phyloP scores from a whole-genome alignment of 2,797 vertebrate genomes.

The Euphonia xanthogaster region DNA sequence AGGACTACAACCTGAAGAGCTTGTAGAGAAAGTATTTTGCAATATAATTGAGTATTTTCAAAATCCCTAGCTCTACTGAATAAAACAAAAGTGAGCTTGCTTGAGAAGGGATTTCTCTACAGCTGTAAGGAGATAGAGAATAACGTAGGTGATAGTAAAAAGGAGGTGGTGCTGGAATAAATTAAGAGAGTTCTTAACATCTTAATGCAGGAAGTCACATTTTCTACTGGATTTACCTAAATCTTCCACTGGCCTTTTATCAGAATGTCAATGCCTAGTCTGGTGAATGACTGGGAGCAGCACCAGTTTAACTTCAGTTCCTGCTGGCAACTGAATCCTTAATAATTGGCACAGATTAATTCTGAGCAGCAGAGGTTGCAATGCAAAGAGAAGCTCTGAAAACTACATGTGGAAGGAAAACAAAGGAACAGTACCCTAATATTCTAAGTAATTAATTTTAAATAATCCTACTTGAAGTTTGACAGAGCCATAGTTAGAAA shows the following conservation, averaged over 20 bases:
- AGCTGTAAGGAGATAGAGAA: not conserved
- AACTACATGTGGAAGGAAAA: not conserved
- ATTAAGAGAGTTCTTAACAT: not conserved
- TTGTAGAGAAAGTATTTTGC: not conserved
- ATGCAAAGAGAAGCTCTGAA: not conserved
- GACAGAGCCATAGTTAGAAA: not conserved
- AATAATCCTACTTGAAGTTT: slow-evolving; percentile 6
- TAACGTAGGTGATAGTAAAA: not conserved
- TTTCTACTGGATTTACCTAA: not conserved
- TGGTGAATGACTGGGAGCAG: not conserved
- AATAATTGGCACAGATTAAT: slow-evolving; percentile 27
- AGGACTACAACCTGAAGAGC: not conserved
- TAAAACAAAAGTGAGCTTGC: not conserved
- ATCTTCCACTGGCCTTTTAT: not conserved
- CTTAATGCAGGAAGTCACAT: not conserved
- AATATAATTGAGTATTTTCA: not conserved
- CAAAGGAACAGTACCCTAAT: slow-evolving; percentile 5
- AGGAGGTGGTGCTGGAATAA: not conserved
- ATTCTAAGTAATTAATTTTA: slow-evolving; percentile 22
- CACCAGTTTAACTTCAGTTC: not conserved
- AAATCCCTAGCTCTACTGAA: not conserved
- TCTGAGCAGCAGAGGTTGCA: not conserved
- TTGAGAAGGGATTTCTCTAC: not conserved
- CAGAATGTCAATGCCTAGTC: not conserved
- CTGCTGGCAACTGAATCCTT: not conserved